Conservation (phyloP, 2,113 vertebrate genomes). For the Amphiprion ocellaris region DNA sequence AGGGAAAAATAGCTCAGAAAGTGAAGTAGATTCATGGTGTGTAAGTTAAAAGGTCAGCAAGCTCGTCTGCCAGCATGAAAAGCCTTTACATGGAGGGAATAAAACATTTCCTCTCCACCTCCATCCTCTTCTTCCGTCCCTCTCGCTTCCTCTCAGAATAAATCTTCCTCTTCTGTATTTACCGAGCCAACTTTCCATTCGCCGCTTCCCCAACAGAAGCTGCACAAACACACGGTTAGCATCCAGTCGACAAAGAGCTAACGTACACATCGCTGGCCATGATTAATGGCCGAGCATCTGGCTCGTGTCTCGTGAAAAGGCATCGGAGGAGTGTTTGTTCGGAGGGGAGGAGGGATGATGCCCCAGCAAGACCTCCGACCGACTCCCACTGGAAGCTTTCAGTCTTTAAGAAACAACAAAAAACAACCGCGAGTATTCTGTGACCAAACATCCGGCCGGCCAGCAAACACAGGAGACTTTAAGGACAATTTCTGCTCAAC, state of each 20-base stretch:
- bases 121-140: constrained; percentile 15
- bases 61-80: constrained; percentile 50
- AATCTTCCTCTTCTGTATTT: constrained; percentile 38
- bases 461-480: not conserved
- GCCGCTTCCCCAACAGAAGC: constrained; percentile 23
- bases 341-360: constrained; percentile 40
- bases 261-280: constrained; percentile 17
- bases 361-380: constrained; percentile 49
- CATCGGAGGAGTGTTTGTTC: constrained; percentile 29
- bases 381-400: not conserved
- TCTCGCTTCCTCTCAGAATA: constrained; percentile 38
- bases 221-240: constrained; percentile 47
- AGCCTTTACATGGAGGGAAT: constrained; percentile 54
- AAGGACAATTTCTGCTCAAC: not conserved
- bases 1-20: constrained; percentile 31
- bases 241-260: constrained; percentile 44
- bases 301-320: constrained; percentile 52
- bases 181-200: constrained; percentile 48
- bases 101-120: constrained; percentile 67
- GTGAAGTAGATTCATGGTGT: constrained; percentile 57
- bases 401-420: too few relatives aligned
- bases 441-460: constrained; percentile 1
- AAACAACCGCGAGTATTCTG: not conserved
- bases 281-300: constrained; percentile 63
- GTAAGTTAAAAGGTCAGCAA: constrained; percentile 57